Conservation (phyloP, 2,797 vertebrate genomes). For the Vipera latastei region DNA sequence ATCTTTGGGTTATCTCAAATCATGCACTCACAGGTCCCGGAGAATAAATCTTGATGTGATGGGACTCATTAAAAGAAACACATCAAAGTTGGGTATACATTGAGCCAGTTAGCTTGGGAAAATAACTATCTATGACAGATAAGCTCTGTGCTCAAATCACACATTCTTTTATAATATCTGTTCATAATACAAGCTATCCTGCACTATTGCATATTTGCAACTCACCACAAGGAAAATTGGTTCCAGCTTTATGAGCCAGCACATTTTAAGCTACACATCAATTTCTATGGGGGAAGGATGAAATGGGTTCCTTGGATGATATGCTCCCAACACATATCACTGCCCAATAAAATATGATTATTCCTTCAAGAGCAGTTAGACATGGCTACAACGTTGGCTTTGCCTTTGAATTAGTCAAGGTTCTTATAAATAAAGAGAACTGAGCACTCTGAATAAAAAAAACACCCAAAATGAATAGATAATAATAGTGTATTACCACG, state of each 20-base stretch:
- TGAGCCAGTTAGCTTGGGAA: neutral
- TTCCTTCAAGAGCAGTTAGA: neutral
- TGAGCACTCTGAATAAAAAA: neutral
- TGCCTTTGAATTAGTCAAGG: neutral
- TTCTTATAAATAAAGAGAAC: neutral
- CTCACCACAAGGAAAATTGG: neutral
- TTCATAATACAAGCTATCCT: neutral
- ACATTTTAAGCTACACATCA: neutral
- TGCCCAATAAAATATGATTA: neutral
- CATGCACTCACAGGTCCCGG: neutral
- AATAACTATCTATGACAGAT: neutral
- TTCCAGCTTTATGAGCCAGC: neutral
- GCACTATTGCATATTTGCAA: neutral
- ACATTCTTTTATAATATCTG: neutral
- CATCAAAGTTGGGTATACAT: neutral
- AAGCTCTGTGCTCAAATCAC: neutral
- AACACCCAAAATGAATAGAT: neutral
- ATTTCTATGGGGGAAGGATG: neutral
- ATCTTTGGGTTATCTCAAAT: neutral
- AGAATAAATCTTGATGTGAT: neutral
- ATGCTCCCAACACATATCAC: too few species aligned
- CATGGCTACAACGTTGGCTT: neutral
- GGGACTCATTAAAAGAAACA: neutral
- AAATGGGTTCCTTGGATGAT: too few species aligned
- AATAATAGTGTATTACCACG: neutral